Evolutionary conservation across 2,113 vertebrate species (phyloP), one percentile per base, ranked within the genome.

Genomic region (Oophaga pumilio): DNA sequence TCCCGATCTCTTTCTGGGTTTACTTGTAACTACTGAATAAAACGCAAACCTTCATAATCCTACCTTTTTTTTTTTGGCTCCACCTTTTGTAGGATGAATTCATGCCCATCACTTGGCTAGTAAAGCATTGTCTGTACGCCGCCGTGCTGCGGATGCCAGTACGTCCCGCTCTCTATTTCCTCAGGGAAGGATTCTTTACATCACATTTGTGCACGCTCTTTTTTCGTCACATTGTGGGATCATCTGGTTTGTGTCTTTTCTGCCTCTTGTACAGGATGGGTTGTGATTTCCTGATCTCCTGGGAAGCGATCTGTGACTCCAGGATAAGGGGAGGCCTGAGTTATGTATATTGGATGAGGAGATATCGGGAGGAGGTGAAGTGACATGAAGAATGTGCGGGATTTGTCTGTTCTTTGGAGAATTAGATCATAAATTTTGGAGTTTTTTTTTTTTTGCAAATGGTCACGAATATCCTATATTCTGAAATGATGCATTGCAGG

Each of bases 191-290:
- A 18, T 18, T 33, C 69, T 15, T 14, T 33, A 71, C 69, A 50
- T 74, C 18, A 50, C 43, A 6, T 33, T 14, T 5, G 66, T 28
- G 66, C 24, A 13, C 12, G 62, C 17, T 71, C 26, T 18, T 33
- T 43, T 24, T 8, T 50, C 50, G 28, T 50, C 8, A n/a, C 33
- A 50, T 12, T 18, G 43, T 50, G 71, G 66, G 56, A 52, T 74
- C 24, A 49, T 86, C 76, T 73, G 86, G 53, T 28, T 28, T 88
- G 15, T 87, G 49, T 87, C 52, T 73, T 87, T 87, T 68, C 86
- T 82, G 86, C 56, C 12, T 49, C 56, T 76, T 69, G n/a, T 60
- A 56, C 78, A 87, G 86, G 86, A 87, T 82, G 78, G 77, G 77
- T 33, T 68, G 85, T 53, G 85, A 24, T 87, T 87, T 87, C 85